Base-by-base conservation (phyloP, 2,113 vertebrate genomes). In the Hemibagrus wyckioides region DNA sequence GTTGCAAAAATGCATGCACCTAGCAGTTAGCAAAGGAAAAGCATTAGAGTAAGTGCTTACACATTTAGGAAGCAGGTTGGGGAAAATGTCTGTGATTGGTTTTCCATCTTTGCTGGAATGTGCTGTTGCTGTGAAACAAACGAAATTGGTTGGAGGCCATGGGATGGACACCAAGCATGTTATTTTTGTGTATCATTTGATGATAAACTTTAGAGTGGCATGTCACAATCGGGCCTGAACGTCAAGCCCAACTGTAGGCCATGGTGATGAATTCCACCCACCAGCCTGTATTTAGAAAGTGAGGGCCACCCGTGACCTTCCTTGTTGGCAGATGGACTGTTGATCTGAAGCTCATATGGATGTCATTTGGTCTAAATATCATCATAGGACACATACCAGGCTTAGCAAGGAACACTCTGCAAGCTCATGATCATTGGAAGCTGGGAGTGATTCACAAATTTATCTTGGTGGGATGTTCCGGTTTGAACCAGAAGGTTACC, bases 11-110 rank as follows among this genome's bases (percentile, higher is more conserved):
- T 36, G 39, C 8, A 75, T 36, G 48, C 79, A 36, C 23, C 33
- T 3, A 87, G 71, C 56, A 41, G n/a, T 59, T 86, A 33, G 41
- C 73, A 80, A 21, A 80, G 52, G 52, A 71, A 84, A 67, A 61
- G 19, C 57, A 57, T 86, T 83, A 83, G 13, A 57, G 44, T 65
- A 28, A 67, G 50, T 50, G 71, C 39, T 50, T 56, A 13, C 36
- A n/a, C 4, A 19, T 65, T 79, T 36, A 19, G 57, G 41, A 30
- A 77, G 15, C 36, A 48, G 36, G 44, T 44, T 2, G 21, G 48
- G 9, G 28, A 48, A 14, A 76, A 77, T 8, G 33, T 41, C 41
- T 77, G 28, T 76, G 41, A 76, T 77, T n/a, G 14, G n/a, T n/a
- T n/a, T n/a, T n/a, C n/a, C n/a, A n/a, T n/a, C n/a, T n/a, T n/a